A percentile compares a stretch with the other conserved stretches of the same genome.
Conservation (phyloP, 2,113 vertebrate species). For the Oriolus oriolus region DNA sequence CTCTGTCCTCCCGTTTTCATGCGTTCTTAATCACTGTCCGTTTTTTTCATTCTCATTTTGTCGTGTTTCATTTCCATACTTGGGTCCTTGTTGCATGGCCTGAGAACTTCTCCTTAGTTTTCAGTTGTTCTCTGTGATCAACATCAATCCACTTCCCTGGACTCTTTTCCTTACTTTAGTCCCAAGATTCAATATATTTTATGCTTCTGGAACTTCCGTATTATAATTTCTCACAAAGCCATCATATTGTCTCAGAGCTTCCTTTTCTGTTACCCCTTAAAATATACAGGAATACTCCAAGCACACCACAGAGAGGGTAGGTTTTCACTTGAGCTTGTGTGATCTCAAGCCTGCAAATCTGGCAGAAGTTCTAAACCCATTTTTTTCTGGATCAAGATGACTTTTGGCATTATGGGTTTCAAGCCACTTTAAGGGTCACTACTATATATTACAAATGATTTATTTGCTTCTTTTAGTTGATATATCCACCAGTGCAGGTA, state of each 20-base stretch:
- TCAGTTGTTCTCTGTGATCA: neutral
- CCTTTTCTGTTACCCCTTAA: neutral
- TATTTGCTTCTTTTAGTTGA: neutral
- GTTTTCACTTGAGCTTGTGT: neutral
- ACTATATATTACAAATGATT: neutral
- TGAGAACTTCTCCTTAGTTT: neutral
- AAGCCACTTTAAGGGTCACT: neutral
- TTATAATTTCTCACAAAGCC: neutral
- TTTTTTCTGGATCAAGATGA: neutral
- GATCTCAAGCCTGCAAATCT: neutral
- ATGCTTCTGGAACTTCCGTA: neutral
- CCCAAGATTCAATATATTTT: neutral
- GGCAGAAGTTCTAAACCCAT: neutral
- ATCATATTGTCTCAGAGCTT: neutral
- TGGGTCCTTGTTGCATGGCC: neutral
- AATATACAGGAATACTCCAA: neutral
- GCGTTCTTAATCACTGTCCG: rapidly evolving
- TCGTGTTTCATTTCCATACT: neutral
- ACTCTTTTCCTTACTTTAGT: neutral
- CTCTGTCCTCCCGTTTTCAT: neutral
- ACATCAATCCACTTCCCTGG: neutral
- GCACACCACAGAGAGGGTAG: neutral
- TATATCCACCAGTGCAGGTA: neutral
- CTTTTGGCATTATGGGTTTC: neutral
- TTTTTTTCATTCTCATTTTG: neutral